A percentile compares a stretch with the other conserved stretches of the same genome.
Evolutionary conservation across 2,113 vertebrate genomes (phyloP).

Genomic region (Ptyas mucosa): DNA sequence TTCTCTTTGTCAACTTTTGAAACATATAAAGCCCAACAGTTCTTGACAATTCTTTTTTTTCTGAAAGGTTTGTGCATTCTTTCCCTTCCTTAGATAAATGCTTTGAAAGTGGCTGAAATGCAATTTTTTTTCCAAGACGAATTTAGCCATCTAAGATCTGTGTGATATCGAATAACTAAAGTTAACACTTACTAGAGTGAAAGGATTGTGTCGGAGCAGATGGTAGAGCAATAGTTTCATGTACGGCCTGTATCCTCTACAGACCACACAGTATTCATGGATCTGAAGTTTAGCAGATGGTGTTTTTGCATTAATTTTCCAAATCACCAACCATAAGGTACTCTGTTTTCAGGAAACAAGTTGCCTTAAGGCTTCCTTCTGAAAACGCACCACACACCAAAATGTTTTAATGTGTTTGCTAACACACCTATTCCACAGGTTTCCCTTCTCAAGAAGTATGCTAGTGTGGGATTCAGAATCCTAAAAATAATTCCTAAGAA

Average conservation of each 20-base stretch:
- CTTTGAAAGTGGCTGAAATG: constrained; percentile 25
- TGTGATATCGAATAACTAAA: constrained; percentile 47
- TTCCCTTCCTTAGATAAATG: background rate
- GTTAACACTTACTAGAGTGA: constrained; percentile 48
- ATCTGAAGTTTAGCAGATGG: constrained; percentile 74
- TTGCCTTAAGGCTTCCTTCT: constrained; percentile 63
- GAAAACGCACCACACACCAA: constrained; percentile 7
- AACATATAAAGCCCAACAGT: background rate
- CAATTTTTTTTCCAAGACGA: constrained; percentile 22
- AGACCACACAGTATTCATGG: constrained; percentile 62
- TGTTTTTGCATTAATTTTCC: constrained; percentile 75
- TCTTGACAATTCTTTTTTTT: background rate
- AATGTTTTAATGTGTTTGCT: constrained; percentile 55
- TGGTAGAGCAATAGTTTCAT: constrained; percentile 59
- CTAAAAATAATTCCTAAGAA: background rate
- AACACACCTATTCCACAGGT: constrained; percentile 55
- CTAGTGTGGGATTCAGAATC: background rate
- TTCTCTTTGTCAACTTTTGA: background rate
- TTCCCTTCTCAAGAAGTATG: constrained; percentile 36
- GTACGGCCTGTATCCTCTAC: constrained; percentile 57
- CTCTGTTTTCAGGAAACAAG: constrained; percentile 71
- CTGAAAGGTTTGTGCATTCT: background rate
- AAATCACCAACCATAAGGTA: constrained; percentile 71
- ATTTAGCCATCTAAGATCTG: constrained; percentile 13
- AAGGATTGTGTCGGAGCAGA: constrained; percentile 58